These are phyloP conservation scores for Villa cingulata DNA, from an alignment of 2,888 invertebrate genomes.

Conservation along the genomic window DNA sequence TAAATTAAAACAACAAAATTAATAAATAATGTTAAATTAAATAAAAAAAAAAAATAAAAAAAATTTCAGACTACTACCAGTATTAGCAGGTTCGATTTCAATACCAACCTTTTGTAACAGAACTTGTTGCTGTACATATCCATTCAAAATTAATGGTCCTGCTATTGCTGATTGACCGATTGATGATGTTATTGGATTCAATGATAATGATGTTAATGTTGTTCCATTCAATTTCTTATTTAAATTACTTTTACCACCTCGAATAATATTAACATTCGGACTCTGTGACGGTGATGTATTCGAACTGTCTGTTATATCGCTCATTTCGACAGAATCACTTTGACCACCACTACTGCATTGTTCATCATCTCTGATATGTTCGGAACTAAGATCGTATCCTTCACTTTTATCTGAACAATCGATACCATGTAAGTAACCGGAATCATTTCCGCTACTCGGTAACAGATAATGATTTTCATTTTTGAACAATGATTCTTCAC, in stretches of 20 bases:
- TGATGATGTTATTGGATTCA: not conserved
- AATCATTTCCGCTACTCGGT: conserved; percentile 17
- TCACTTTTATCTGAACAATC: conserved; percentile 12
- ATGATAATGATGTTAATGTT: not conserved
- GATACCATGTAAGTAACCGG: conserved; percentile 15
- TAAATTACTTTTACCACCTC: conserved; percentile 1
- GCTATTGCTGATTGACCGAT: conserved; percentile 8
- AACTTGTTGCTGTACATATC: conserved; percentile 20
- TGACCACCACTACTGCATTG: conserved; percentile 10
- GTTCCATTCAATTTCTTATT: not conserved
- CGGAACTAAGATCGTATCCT: conserved; percentile 5
- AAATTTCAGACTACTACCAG: not conserved
- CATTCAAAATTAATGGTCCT: conserved; percentile 16
- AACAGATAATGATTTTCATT: conserved; percentile 19
- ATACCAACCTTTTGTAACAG: conserved; percentile 19
- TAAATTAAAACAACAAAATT: not conserved
- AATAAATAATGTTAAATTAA: no score
- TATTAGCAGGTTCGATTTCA: no score
- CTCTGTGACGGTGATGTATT: conserved; percentile 15
- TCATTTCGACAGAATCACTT: conserved; percentile 19
- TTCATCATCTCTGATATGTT: conserved; percentile 10
- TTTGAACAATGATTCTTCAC: conserved; percentile 17
- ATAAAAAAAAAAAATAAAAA: no score
- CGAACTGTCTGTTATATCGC: conserved; percentile 17
- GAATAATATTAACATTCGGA: conserved; percentile 7